Evolutionary conservation across 2,113 vertebrate species (phyloP).

Genomic region (Ictidomys tridecemlineatus): DNA sequence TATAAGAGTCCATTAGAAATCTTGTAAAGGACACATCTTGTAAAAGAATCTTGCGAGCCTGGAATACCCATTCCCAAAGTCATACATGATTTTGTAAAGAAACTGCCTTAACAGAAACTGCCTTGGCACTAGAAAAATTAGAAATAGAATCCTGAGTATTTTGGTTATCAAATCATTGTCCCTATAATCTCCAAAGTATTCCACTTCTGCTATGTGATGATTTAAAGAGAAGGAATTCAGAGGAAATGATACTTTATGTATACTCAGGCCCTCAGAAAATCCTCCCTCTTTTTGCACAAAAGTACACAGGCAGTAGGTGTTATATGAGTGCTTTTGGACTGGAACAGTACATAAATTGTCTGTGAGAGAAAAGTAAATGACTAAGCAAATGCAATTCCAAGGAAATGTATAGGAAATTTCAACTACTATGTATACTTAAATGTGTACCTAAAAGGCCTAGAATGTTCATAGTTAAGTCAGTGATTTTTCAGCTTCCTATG

Average conservation of each 20-base stretch:
- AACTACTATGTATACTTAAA: not conserved
- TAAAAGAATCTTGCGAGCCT: not conserved
- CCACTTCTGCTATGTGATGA: not conserved
- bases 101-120: not conserved
- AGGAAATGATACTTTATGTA: not conserved
- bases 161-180: not conserved
- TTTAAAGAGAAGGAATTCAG: not conserved
- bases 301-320: not conserved
- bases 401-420: not conserved
- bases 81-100: not conserved
- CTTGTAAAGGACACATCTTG: not conserved
- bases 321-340: not conserved
- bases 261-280: not conserved
- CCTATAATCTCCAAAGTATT: not conserved
- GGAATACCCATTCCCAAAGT: not conserved
- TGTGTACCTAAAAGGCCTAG: not conserved
- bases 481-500: not conserved
- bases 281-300: not conserved
- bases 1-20: not conserved
- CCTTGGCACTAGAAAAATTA: not conserved
- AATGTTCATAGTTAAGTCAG: conserved; percentile 1
- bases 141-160: not conserved
- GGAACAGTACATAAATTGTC: not conserved
- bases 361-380: conserved; percentile 40
- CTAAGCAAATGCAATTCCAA: conserved; percentile 41